Conservation (phyloP, 2,888 invertebrate species). For the Coronaproctus castanopsis region DNA sequence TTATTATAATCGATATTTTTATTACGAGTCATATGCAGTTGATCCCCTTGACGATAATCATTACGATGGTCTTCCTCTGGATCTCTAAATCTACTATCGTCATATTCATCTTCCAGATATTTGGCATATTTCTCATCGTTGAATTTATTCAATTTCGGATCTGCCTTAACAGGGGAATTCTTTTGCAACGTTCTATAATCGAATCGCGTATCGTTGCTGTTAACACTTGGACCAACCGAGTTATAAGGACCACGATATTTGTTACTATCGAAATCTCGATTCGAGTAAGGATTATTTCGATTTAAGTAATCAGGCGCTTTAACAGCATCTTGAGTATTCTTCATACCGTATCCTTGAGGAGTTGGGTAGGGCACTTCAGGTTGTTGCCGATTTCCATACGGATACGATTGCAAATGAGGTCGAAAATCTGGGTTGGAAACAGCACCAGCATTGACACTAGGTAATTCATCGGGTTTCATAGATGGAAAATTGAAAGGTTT, state of each 20-base stretch:
- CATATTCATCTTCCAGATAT: conserved; percentile 12
- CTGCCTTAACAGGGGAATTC: background rate
- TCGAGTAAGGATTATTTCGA: background rate
- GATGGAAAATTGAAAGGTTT: conserved; percentile 17
- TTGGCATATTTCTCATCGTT: conserved; percentile 9
- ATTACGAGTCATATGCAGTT: no score
- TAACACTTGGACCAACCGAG: background rate
- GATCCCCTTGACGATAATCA: no score
- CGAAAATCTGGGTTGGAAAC: background rate
- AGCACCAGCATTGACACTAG: background rate
- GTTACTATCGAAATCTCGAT: background rate
- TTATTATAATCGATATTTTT: no score
- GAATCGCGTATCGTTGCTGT: background rate
- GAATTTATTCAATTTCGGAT: background rate
- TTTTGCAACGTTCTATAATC: no score
- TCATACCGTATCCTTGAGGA: background rate
- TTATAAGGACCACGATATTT: background rate
- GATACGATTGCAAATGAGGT: no score
- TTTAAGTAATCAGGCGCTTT: background rate
- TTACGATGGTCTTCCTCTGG: no score
- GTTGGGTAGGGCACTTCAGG: background rate
- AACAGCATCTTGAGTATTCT: background rate
- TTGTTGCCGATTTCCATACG: background rate
- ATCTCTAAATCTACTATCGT: conserved; percentile 11
- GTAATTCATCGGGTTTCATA: background rate